Base-by-base conservation (phyloP, 2,113 vertebrate species). In the Syrrhaptes paradoxus region DNA sequence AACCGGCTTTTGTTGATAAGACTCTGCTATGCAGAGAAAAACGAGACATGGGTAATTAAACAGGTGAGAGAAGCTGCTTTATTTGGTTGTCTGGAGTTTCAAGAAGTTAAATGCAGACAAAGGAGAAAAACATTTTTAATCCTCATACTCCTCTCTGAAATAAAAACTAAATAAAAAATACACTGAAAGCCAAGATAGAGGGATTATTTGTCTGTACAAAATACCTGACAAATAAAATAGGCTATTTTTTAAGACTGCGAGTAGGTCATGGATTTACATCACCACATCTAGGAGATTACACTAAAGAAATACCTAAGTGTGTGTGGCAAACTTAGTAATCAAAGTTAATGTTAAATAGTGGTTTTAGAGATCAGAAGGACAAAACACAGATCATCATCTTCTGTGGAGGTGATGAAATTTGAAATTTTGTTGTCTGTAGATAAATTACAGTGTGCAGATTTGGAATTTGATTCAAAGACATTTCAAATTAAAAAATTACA, bases 41-140 rank as follows among this genome's bases (percentile, higher is more conserved):
- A 70, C 58, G 93, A 91, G 94, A 55, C 78, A 91, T n/a, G 93
- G 58, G 13, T 94, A 94, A 97, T 97, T 96, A 93, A 94, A 76
- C 89, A 94, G 46, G 89, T 94, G 68, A 96, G 66, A 91, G 62
- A 85, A 91, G 29, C 58, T 75, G 43, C 66, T 96, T 87, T 70
- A 63, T 87, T 85, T 1, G 0, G 24, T 71, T 94, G 58, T 62
- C 81, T 91, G 54, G 46, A 93, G 22, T 80, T 90, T 91, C 67
- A 89, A 85, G 55, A 81, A 85, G 20, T 85, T 66, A 95, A 89
- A 73, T 66, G 20, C 17, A 77, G 18, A 71, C 19, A 89, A 77
- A 89, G n/a, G 57, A 58, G 25, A 57, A 91, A 89, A 90, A 34
- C 2, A 13, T 20, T 49, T 62, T 77, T 86, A 84, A 84, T 74